Evolutionary conservation across 2,888 invertebrate species (phyloP), one percentile per base, ranked within the genome.

Genomic region (Drosophila recens): DNA sequence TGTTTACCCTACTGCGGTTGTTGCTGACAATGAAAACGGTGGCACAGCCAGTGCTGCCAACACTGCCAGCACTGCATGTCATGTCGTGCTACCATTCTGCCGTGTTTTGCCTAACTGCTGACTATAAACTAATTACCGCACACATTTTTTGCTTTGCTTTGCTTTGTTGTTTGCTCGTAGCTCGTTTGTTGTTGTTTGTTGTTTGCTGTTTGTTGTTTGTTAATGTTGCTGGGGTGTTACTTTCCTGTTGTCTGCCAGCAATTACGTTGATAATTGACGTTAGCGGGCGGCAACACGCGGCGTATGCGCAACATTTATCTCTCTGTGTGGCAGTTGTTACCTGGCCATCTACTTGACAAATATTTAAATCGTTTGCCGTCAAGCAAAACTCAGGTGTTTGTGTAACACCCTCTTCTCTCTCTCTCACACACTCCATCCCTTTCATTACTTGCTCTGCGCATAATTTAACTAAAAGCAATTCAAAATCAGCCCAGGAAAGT

Each of bases 401-500:
- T 17, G 30, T 34, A 10, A 20, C n/a, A 15, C 9, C 5, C n/a
- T 0, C 17, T n/a, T 0, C 17, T n/a, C 46, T 10, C 17, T 11
- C 43, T 4, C 3, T 13, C 6, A 11, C 4, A 8, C 4, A 2
- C 17, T n/a, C 10, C 1, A 10, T 10, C 5, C 3, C 20, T 5
- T 11, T 13, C 45, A n/a, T n/a, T 43, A 34, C 23, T 34, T 36
- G 20, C 36, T 36, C 36, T 48, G 57, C 68, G 84, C 87, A 86
- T 82, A 82, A 82, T 86, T 82, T 77, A 86, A 82, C 84, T 67
- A 61, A 81, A 72, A 82, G 86, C 67, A 73, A 67, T 82, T 76
- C 74, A 73, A 78, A 78, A 77, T 52, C 78, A 75, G 56, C 38
- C 27, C 43, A 20, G 54, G 59, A 54, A 46, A 64, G 66, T 54